Evolutionary conservation across 1,140 invertebrate species (phyloP).

Genomic region (Solen grandis): DNA sequence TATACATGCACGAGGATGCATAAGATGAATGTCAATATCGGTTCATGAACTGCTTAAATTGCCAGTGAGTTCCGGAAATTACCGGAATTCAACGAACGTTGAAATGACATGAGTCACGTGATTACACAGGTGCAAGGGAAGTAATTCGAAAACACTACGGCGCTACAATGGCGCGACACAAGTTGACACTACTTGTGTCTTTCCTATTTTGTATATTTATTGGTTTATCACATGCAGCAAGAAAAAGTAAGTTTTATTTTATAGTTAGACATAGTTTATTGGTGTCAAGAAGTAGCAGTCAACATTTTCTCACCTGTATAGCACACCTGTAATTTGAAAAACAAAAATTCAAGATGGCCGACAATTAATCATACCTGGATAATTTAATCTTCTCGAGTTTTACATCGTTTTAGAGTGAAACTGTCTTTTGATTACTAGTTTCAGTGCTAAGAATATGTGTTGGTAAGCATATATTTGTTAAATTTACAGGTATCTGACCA

Average conservation of each 20-base stretch:
- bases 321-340: background rate
- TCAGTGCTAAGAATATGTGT: background rate
- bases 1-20: no score
- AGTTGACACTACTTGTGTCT: conserved; percentile 14
- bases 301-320: background rate
- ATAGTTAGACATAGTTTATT: background rate
- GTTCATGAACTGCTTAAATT: no score
- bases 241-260: conserved; percentile 16
- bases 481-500: background rate
- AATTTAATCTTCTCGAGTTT: background rate
- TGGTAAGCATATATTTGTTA: background rate
- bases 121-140: no score
- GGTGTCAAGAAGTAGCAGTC: background rate
- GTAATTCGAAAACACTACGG: no score
- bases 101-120: no score
- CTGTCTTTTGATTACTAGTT: background rate
- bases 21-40: no score
- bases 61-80: no score
- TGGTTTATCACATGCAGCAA: conserved; percentile 5
- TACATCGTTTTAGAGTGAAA: background rate
- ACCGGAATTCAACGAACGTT: no score
- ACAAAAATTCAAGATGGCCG: background rate
- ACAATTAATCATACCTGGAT: background rate
- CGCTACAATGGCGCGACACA: conserved; percentile 32
- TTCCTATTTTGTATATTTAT: conserved; percentile 16